These are phyloP conservation scores for Thelaira solivaga DNA, from an alignment of 2,888 invertebrate species.

Conservation along the genomic window DNA sequence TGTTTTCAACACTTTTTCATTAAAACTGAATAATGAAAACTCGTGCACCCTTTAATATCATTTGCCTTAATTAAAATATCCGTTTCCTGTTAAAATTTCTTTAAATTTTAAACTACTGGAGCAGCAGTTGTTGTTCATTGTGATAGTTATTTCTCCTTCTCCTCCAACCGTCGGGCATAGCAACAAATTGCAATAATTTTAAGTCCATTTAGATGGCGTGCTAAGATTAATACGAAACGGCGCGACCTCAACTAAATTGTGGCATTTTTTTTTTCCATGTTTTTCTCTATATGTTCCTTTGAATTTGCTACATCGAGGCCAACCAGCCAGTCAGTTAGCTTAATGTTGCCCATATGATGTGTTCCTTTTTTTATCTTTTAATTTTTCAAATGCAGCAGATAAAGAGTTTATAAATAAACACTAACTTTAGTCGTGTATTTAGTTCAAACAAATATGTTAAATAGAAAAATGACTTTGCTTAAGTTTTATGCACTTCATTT, in stretches of 20 bases:
- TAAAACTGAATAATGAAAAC: neutral
- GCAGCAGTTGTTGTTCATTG: neutral
- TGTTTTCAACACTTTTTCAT: neutral
- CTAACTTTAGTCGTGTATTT: neutral
- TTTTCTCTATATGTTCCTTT: too few species aligned
- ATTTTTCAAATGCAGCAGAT: slow-evolving; percentile 15
- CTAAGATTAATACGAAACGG: slow-evolving; percentile 64
- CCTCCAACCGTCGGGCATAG: neutral
- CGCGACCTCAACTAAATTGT: slow-evolving; percentile 62
- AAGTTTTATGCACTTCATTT: slow-evolving; percentile 57
- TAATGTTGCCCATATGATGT: slow-evolving; percentile 13
- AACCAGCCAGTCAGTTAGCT: too few species aligned
- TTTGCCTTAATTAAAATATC: neutral
- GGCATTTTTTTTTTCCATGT: slow-evolving; percentile 12
- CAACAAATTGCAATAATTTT: slow-evolving; percentile 66
- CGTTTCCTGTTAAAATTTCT: slow-evolving; percentile 11
- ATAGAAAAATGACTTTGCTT: slow-evolving; percentile 49
- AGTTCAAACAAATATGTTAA: slow-evolving; percentile 37
- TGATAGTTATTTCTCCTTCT: neutral
- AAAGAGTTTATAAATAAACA: slow-evolving; percentile 57
- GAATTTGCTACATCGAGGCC: neutral
- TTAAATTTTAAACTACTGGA: slow-evolving; percentile 22
- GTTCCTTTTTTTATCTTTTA: neutral
- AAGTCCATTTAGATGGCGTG: slow-evolving; percentile 67
- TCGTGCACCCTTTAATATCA: neutral